Conservation (phyloP, 2,797 vertebrate genomes). For the Lagorchestes hirsutus region DNA sequence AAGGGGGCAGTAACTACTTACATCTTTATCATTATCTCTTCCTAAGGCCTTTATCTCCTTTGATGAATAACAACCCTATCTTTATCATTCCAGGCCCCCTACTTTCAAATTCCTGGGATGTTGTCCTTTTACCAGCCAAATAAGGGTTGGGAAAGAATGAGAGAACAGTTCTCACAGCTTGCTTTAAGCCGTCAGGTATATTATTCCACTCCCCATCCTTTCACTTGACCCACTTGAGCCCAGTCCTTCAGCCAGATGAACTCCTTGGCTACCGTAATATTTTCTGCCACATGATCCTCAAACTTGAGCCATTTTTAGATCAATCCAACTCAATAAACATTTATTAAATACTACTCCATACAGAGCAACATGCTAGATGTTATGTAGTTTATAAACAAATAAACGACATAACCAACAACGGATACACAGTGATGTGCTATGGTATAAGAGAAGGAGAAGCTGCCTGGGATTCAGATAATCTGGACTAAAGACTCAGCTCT, state of each 20-base stretch:
- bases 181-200: neutral
- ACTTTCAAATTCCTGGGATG: neutral
- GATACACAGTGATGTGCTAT: neutral
- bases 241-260: neutral
- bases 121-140: neutral
- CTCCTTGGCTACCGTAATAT: neutral
- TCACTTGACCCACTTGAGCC: neutral
- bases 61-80: neutral
- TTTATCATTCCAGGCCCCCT: neutral
- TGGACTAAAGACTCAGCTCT: neutral
- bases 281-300: neutral
- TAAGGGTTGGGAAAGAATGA: neutral
- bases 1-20: neutral
- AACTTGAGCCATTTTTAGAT: neutral
- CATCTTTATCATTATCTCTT: neutral
- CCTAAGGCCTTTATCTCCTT: neutral
- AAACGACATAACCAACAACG: neutral
- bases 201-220: neutral
- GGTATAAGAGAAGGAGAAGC: neutral
- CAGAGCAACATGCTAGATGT: neutral
- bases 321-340: neutral
- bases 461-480: neutral
- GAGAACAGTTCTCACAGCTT: neutral
- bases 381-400: neutral
- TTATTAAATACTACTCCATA: neutral